Percentiles rank a stretch among this genome's conserved stretches.
phyloP scores from a whole-genome alignment of 1,140 invertebrate genomes.

The Caerostris extrusa region DNA sequence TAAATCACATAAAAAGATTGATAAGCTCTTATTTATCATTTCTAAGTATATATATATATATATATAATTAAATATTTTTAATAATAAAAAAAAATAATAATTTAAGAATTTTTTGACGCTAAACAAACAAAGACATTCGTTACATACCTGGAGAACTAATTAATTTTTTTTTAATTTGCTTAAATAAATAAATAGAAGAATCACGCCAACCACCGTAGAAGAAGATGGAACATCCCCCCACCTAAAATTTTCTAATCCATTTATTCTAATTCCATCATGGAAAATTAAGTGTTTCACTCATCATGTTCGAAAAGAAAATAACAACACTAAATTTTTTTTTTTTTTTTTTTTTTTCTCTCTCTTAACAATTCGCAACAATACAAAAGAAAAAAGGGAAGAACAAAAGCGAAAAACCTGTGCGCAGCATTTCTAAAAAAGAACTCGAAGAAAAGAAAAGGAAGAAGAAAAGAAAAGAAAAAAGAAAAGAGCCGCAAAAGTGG shows the following conservation, averaged over 20 bases:
- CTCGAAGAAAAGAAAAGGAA: background rate
- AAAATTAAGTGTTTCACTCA: background rate
- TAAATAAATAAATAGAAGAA: background rate
- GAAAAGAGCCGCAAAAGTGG: conserved; percentile 23
- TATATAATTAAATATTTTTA: no score
- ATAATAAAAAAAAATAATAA: no score
- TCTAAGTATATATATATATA: no score
- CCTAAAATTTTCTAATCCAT: background rate
- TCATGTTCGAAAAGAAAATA: background rate
- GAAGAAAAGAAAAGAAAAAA: conserved; percentile 16
- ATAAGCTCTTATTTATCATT: no score
- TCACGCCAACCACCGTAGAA: no score
- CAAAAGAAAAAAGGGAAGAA: background rate
- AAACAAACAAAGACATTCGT: background rate
- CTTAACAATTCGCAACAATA: background rate
- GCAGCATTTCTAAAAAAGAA: background rate
- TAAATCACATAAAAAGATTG: no score
- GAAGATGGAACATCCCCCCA: background rate
- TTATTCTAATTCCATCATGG: conserved; percentile 10
- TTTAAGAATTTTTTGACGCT: background rate
- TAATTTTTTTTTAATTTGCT: background rate
- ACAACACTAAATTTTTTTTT: background rate
- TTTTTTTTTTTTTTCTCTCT: background rate
- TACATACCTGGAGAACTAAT: no score
- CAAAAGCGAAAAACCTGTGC: background rate